Evolutionary conservation across 2,888 invertebrate genomes (phyloP).

Genomic region (Tiphia femorata): DNA sequence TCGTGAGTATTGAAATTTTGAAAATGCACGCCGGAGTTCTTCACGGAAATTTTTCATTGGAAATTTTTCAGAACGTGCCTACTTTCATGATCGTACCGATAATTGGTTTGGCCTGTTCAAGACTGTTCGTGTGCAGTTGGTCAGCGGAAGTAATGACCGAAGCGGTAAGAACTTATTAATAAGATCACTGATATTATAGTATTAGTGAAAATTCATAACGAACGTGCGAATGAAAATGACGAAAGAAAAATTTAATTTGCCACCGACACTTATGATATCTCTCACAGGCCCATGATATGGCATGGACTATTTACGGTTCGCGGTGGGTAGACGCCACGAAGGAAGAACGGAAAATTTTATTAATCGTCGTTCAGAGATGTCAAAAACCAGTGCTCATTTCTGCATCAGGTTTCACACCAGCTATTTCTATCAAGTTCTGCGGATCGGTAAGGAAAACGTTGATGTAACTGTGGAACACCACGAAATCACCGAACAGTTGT

Average conservation of each 20-base stretch:
- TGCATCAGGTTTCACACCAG: slow-evolving; percentile 19
- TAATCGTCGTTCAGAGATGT: slow-evolving; percentile 38
- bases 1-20: slow-evolving; percentile 31
- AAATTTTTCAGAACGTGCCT: slow-evolving; percentile 19
- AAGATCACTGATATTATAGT: too few species aligned
- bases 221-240: too few species aligned
- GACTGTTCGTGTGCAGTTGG: slow-evolving; percentile 27
- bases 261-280: too few species aligned
- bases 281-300: slow-evolving; percentile 17
- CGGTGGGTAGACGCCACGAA: too few species aligned
- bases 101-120: slow-evolving; percentile 13
- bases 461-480: not conserved
- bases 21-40: too few species aligned
- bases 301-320: slow-evolving; percentile 35
- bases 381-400: slow-evolving; percentile 37
- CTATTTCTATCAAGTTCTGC: slow-evolving; percentile 39
- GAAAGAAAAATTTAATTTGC: too few species aligned
- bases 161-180: slow-evolving; percentile 11
- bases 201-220: too few species aligned
- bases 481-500: not conserved
- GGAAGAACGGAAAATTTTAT: slow-evolving; percentile 24
- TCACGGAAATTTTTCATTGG: too few species aligned
- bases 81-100: slow-evolving; percentile 9
- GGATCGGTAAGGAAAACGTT: slow-evolving; percentile 24
- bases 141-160: slow-evolving; percentile 26